Base-by-base conservation (phyloP, 2,113 vertebrate genomes). In the Upupa epops region DNA sequence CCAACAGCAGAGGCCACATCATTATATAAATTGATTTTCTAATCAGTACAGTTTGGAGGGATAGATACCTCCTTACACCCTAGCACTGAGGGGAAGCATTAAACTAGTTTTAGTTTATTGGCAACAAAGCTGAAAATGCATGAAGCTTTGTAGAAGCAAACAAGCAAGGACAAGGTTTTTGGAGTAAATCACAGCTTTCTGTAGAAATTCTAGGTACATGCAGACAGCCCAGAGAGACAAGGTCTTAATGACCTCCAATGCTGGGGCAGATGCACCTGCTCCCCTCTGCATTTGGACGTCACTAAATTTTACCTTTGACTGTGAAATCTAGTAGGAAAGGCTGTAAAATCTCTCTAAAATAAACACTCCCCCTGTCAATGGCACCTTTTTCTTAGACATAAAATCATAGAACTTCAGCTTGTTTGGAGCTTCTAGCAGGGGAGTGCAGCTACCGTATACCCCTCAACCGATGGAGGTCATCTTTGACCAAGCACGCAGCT, bases 401-500 rank as follows among this genome's bases (percentile, higher is more conserved):
- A n/a, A n/a, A n/a, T n/a, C 40, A 42, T 42, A 42, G 40, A 42
- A 42, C 40, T 42, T 42, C 40, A 42, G 40, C 40, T 42, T 42
- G 40, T 42, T 42, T 42, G 40, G 40, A 42, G 40, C 40, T 42
- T 42, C 40, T 42, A 42, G 40, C 40, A 42, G 40, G 40, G 40
- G 40, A 42, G 40, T 15, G 40, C 40, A 42, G 40, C 40, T 42
- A 15, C 40, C 40, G 15, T 42, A 15, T 42, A 42, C 40, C 11
- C 15, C 40, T 42, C 40, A 12, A 42, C 15, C 15, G 40, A 15
- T 11, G 15, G 15, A 42, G 40, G 40, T 42, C 40, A 15, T 98
- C 98, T 98, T 98, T 98, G 97, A 99, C 99, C 98, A 98, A 99
- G 98, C 98, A 98, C 98, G 88, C 98, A 97, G 98, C 98, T 98